phyloP scores from a whole-genome alignment of 1,140 invertebrate genomes.

The Tyrophagus putrescentiae region DNA sequence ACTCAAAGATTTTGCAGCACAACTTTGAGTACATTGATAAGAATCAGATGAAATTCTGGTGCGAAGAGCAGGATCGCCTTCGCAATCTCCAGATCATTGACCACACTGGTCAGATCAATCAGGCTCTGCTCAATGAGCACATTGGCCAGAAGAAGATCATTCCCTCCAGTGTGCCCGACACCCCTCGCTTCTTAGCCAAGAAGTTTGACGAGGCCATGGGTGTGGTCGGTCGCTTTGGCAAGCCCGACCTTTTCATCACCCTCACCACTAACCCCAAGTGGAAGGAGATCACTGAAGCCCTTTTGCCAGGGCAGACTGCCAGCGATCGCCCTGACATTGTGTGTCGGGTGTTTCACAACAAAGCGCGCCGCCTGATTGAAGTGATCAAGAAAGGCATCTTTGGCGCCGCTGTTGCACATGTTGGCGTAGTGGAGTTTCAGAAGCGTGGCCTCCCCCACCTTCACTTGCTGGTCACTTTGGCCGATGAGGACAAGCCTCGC shows the following conservation, averaged over 20 bases:
- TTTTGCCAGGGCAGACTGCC: conserved; percentile 28
- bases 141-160: conserved; percentile 16
- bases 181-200: conserved; percentile 19
- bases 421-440: conserved; percentile 34
- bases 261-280: conserved; percentile 39
- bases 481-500: neutral
- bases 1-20: conserved; percentile 20
- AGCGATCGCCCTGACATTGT: conserved; percentile 33
- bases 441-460: conserved; percentile 36
- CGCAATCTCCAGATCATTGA: too few relatives aligned
- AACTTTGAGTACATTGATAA: conserved; percentile 15
- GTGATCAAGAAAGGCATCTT: conserved; percentile 26
- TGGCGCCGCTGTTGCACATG: conserved; percentile 17
- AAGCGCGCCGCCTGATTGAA: conserved; percentile 30
- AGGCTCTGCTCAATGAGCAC: neutral
- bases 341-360: conserved; percentile 33
- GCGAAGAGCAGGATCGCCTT: conserved; percentile 24
- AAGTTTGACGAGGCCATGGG: conserved; percentile 31
- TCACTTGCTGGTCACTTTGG: conserved; percentile 32
- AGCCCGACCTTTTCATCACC: conserved; percentile 36
- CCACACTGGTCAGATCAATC: conserved; percentile 16
- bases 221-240: conserved; percentile 30
- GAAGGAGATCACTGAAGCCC: conserved; percentile 33
- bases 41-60: conserved; percentile 20
- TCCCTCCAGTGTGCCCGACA: conserved; percentile 22